phyloP scores from a whole-genome alignment of 37 sponge, comb jelly and placozoan species.

The Diacarnus erythraeanus region DNA sequence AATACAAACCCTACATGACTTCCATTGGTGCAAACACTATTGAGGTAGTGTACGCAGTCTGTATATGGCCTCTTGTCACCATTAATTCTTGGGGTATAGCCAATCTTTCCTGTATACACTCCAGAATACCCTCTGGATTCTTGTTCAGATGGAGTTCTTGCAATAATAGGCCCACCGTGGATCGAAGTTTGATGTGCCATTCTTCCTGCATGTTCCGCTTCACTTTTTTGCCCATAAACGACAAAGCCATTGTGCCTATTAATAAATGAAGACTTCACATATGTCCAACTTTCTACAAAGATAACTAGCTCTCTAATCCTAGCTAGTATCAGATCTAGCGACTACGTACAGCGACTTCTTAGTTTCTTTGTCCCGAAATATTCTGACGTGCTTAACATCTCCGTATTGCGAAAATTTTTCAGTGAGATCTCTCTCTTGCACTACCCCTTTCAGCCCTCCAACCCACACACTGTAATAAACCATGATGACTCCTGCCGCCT shows the following conservation, averaged over 20 bases:
- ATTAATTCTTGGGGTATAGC: neutral
- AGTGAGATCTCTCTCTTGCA: neutral
- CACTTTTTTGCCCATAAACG: neutral
- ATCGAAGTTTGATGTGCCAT: neutral
- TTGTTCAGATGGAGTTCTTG: slow-evolving; percentile 1
- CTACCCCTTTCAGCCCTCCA: slow-evolving; percentile 7
- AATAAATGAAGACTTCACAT: neutral
- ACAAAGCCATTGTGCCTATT: slow-evolving; percentile 5
- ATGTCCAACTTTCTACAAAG: no score
- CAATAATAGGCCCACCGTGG: neutral
- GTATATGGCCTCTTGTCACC: neutral
- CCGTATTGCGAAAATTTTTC: neutral
- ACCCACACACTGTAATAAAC: neutral
- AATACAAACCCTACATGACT: neutral
- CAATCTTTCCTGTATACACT: neutral
- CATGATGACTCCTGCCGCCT: neutral
- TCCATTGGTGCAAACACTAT: neutral
- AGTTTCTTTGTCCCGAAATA: neutral
- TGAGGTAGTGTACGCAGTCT: neutral
- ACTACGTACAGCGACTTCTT: neutral
- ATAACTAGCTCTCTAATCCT: neutral
- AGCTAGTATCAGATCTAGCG: neutral
- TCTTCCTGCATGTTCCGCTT: neutral
- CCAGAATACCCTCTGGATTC: neutral
- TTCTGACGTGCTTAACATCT: neutral